Evolutionary conservation across 2,888 invertebrate species (phyloP).

Genomic region (Heteromurus nitidus): DNA sequence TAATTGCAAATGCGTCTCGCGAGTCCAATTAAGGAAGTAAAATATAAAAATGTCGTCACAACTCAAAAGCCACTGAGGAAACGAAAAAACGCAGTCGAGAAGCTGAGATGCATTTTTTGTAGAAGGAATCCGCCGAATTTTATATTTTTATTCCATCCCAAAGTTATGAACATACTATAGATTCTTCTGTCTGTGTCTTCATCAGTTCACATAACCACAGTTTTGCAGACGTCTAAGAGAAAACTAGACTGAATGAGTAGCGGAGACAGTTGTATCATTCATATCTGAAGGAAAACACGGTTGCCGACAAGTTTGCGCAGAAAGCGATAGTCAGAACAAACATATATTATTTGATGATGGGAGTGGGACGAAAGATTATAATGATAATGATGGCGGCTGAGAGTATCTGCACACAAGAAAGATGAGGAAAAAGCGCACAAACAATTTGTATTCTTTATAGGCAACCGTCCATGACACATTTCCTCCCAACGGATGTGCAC

Average conservation of each 20-base stretch:
- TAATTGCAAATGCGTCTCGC: constrained; percentile 58
- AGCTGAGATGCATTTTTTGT: neutral
- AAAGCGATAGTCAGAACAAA: too few relatives aligned
- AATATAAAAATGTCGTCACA: constrained; percentile 64
- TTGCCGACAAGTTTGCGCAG: too few relatives aligned
- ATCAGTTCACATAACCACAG: too few relatives aligned
- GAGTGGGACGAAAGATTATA: too few relatives aligned
- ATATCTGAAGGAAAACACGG: too few relatives aligned
- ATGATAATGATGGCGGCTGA: too few relatives aligned
- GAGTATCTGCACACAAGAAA: neutral
- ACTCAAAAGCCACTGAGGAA: constrained; percentile 45
- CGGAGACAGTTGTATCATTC: too few relatives aligned
- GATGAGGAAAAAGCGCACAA: neutral
- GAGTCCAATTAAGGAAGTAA: constrained; percentile 62
- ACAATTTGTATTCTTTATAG: constrained; percentile 15
- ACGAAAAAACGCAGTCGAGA: neutral
- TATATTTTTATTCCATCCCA: neutral
- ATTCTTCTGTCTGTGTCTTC: too few relatives aligned
- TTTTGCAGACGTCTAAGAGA: too few relatives aligned
- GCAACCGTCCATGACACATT: constrained; percentile 47
- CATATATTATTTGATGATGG: too few relatives aligned
- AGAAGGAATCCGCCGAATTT: constrained; percentile 8
- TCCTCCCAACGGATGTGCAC: constrained; percentile 23
- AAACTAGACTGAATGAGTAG: too few relatives aligned
- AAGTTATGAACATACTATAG: too few relatives aligned